Percentiles rank a stretch among this genome's conserved stretches.
Conservation (phyloP, 2,888 invertebrate genomes). For the Tridacna gigas region DNA sequence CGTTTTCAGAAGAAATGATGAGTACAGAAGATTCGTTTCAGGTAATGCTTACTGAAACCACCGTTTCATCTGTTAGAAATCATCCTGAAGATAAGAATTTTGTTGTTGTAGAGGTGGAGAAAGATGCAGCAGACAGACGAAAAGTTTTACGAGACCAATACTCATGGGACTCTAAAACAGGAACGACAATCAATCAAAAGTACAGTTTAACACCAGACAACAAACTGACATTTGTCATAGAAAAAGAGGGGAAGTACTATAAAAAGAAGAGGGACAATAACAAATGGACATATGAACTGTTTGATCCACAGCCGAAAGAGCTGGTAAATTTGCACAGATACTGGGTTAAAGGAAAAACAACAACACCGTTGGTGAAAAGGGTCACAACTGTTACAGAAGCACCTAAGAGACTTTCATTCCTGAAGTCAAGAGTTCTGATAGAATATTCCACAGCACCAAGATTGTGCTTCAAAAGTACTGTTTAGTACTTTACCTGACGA, state of each 20-base stretch:
- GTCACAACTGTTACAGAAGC: not conserved
- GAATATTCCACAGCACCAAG: not conserved
- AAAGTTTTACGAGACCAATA: slow-evolving; percentile 3
- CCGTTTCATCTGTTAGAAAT: not conserved
- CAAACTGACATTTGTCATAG: not conserved
- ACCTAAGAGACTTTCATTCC: not conserved
- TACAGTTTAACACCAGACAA: not conserved
- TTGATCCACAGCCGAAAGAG: slow-evolving; percentile 4
- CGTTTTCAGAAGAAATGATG: not conserved
- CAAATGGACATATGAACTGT: not conserved
- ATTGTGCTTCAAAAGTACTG: not conserved
- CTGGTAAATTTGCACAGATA: slow-evolving; percentile 1
- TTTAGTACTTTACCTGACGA: not conserved
- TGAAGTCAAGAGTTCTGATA: slow-evolving; percentile 4
- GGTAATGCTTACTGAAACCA: not conserved
- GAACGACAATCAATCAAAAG: not conserved
- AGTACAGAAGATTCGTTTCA: not conserved
- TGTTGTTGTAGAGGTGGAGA: not conserved
- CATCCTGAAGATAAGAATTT: not conserved
- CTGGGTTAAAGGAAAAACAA: not conserved
- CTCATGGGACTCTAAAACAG: not conserved
- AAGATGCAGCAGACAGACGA: not conserved
- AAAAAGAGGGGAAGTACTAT: slow-evolving; percentile 1
- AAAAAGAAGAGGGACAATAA: not conserved
- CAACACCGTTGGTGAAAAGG: not conserved